Evolutionary conservation across 2,797 vertebrate species (phyloP), one percentile per base, ranked within the genome.

Genomic region (Myotis vivesi): DNA sequence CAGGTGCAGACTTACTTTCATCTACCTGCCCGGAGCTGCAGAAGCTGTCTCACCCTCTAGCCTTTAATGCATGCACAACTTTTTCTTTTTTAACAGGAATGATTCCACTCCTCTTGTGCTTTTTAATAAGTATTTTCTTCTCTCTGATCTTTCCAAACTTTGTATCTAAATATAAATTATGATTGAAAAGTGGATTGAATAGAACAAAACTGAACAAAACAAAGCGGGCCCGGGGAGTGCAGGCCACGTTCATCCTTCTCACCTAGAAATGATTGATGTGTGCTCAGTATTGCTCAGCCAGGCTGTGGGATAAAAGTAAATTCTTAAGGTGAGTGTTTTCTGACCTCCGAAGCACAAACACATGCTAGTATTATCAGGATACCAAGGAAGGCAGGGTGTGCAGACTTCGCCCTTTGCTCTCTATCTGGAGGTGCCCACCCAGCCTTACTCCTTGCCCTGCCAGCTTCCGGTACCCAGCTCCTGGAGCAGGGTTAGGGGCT

Each of bases 401-500:
- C 6, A 8, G 30, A 81, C 20, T 28, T 64, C 0, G 0, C 19
- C n/a, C 55, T 25, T 8, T 2, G 2, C 30, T 5, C 41, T 36
- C 72, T 2, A 0, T 9, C n/a, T 3, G 9, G 41, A 19, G 38
- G 8, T 11, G 49, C n/a, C 19, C 0, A 30, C 38, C 23, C 20
- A 8, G 13, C 30, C 23, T 51, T 5, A 1, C 2, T 7, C 23
- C 15, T 20, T 0, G 2, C 3, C 5, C 16, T 4, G 5, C n/a
- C 16, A 8, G 44, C 36, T 1, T 17, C 5, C 0, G 0, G 23
- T 3, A 38, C 6, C 53, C 5, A 4, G 75, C 16, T 0, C 0
- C 0, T 2, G 10, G 28, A 51, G 3, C 5, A 2, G 0, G 7
- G 8, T 2, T 57, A 10, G 17, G 20, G 0, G 10, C 13, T 1